These are phyloP conservation scores for Amblyornis subalaris DNA, from an alignment of 2,113 vertebrate species.

Conservation along the genomic window DNA sequence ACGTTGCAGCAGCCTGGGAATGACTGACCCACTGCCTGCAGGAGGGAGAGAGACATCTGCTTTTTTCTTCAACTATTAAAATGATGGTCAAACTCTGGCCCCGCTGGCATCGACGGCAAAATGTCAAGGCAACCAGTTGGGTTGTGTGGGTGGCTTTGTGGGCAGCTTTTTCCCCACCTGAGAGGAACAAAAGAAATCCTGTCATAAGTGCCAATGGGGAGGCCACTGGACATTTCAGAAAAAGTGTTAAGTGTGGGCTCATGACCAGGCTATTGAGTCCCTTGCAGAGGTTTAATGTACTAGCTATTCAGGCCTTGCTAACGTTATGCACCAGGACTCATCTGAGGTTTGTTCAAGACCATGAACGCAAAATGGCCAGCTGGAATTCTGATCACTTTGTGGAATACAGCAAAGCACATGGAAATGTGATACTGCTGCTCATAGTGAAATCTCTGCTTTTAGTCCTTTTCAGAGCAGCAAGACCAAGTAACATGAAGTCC, in stretches of 20 bases:
- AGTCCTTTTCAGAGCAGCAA: not conserved
- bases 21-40: not conserved
- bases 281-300: not conserved
- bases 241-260: not conserved
- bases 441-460: not conserved
- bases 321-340: not conserved
- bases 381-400: not conserved
- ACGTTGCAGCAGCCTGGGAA: not conserved
- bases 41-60: not conserved
- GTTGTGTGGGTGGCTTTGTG: not conserved
- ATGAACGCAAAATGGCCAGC: not conserved
- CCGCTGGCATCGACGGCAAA: not conserved
- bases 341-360: not conserved
- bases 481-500: not conserved
- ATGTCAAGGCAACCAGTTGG: not conserved
- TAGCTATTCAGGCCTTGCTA: not conserved
- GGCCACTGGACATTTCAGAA: not conserved
- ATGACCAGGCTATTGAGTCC: not conserved
- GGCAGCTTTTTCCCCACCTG: not conserved
- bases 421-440: not conserved
- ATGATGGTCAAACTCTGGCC: not conserved
- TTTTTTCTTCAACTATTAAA: not conserved
- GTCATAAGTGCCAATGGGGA: not conserved
- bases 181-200: not conserved
- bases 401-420: not conserved